phyloP scores from a whole-genome alignment of 2,888 invertebrate genomes.

The Cheilosia pagana region DNA sequence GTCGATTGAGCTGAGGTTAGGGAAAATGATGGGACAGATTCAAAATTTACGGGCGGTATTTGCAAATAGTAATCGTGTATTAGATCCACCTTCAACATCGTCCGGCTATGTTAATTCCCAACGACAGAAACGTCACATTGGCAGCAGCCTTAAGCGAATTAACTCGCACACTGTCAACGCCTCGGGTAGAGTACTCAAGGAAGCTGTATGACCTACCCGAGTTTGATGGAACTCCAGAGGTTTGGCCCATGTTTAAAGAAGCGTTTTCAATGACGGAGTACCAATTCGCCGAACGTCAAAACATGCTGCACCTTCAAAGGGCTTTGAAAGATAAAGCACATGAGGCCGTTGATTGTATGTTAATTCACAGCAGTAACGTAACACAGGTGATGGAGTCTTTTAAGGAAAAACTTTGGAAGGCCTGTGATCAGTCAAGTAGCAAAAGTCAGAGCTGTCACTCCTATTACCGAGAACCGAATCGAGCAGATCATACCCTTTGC shows the following conservation, averaged over 20 bases:
- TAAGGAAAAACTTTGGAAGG: constrained; percentile 5
- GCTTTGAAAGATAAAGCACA: constrained; percentile 46
- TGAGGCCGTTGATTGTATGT: constrained; percentile 51
- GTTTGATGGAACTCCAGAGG: constrained; percentile 21
- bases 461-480: constrained; percentile 38
- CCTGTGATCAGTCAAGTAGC: constrained; percentile 33
- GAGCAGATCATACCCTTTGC: constrained; percentile 52
- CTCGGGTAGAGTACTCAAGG: background rate
- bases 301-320: constrained; percentile 36
- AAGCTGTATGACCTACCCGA: constrained; percentile 13
- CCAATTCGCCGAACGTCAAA: constrained; percentile 1
- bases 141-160: constrained; percentile 4
- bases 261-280: constrained; percentile 22
- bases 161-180: background rate
- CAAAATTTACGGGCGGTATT: background rate
- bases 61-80: background rate
- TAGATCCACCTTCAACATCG: background rate
- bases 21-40: constrained; percentile 5
- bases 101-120: background rate
- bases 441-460: constrained; percentile 16
- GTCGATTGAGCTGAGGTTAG: background rate
- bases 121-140: background rate
- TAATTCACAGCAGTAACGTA: constrained; percentile 46
- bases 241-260: constrained; percentile 16
- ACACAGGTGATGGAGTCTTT: constrained; percentile 1